Evolutionary conservation across 2,888 invertebrate genomes (phyloP).

Genomic region (Cerastis rubricosa): DNA sequence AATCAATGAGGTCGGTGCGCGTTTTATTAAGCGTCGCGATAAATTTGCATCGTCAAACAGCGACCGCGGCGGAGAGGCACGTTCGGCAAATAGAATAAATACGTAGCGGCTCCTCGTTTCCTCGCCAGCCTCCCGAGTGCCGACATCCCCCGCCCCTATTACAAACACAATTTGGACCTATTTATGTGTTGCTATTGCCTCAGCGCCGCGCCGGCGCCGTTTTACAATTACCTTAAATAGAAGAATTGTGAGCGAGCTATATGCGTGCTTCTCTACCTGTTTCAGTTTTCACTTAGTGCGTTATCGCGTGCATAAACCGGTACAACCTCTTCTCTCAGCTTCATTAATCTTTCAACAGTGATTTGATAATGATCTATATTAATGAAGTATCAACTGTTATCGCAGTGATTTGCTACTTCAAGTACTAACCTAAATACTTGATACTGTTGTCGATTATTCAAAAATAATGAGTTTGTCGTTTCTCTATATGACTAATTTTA

Average conservation of each 20-base stretch:
- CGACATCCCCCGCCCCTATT: conserved; percentile 76
- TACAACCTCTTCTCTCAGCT: conserved; percentile 69
- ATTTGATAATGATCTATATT: conserved; percentile 76
- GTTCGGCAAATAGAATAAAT: conserved; percentile 90
- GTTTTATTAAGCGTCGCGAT: conserved; percentile 88
- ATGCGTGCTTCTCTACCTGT: conserved; percentile 67
- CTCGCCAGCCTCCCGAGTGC: conserved; percentile 74
- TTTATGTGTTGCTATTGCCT: conserved; percentile 79
- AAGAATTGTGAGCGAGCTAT: conserved; percentile 66
- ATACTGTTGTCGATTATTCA: conserved; percentile 16
- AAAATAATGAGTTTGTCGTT: background rate
- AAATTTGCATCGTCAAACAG: conserved; percentile 90
- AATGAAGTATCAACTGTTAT: conserved; percentile 73
- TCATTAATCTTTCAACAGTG: conserved; percentile 76
- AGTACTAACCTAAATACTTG: conserved; percentile 19
- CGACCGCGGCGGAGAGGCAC: conserved; percentile 85
- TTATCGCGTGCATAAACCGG: conserved; percentile 76
- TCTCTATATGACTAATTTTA: background rate
- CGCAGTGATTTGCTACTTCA: conserved; percentile 68
- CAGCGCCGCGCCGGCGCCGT: conserved; percentile 63
- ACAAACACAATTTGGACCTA: conserved; percentile 87
- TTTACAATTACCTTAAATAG: conserved; percentile 72
- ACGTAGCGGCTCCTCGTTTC: conserved; percentile 79
- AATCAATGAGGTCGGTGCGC: conserved; percentile 86
- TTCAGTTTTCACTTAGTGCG: conserved; percentile 58